Base-by-base conservation (phyloP, 2,113 vertebrate species). In the Oreochromis aureus region DNA sequence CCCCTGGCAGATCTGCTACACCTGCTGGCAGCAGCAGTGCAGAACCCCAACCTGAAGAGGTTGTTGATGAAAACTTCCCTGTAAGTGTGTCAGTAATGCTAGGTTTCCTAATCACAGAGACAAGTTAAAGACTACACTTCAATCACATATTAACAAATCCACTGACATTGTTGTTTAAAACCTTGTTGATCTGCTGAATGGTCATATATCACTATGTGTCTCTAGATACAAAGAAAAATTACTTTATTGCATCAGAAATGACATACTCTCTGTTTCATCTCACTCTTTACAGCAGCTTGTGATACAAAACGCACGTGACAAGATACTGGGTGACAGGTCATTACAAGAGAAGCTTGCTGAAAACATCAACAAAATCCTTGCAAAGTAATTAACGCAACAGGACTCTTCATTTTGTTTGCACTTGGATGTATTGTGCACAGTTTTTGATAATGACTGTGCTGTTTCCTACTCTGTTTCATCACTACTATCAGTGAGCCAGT, bases 331-430 rank as follows among this genome's bases (percentile, higher is more conserved):
- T 80, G 98, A 99, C 95, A 96, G 98, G 89, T 98, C 97, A 32
- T 96, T 99, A 90, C 98, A 99, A 93, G 98, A 99, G 94, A 99
- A 99, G 84, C 97, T 99, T 30, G 99, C 99, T 91, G 98, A 99
- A 96, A 99, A 99, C 91, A 99, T 99, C 88, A 99, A 99, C 95
- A 99, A 99, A 96, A 98, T 99, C 95, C 96, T 99, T 69, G 96
- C 97, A 82, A 98, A 97, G 99, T 99, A 96, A 59, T 87, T 51
- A 13, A 34, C 18, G 13, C 34, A 13, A 69, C 32, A 10, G 7
- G 44, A 27, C 16, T 44, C 15, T 58, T 16, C 16, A 27, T 41
- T 66, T 39, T 39, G 34, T n/a, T 39, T 66, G 34, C 34, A 66
- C 61, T 66, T 39, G 34, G 4, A 39, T 69, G 71, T 55, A 16